Evolutionary conservation across 23 tunicate genomes (phyloP).

Genomic region (Styela plicata): DNA sequence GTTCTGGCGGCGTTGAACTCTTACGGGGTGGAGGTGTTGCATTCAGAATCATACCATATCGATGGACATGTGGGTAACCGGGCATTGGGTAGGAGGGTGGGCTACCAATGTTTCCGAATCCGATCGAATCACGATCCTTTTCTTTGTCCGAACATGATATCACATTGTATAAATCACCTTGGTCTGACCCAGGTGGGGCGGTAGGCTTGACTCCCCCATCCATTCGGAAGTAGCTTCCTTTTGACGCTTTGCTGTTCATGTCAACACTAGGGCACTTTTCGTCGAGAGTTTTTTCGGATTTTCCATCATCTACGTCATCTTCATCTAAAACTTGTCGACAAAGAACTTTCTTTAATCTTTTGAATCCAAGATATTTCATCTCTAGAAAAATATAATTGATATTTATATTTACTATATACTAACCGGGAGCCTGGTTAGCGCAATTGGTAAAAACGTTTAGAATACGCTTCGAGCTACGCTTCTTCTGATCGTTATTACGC

Average conservation of each 20-base stretch:
- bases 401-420: no score
- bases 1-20: background rate
- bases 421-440: no score
- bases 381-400: constrained; percentile 1
- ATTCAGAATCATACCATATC: constrained; percentile 21
- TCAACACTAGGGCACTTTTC: background rate
- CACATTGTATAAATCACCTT: constrained; percentile 1
- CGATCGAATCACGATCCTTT: constrained; percentile 10
- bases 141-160: background rate
- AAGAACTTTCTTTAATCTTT: background rate
- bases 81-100: constrained; percentile 21
- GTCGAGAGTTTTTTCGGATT: background rate
- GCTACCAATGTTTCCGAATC: constrained; percentile 11
- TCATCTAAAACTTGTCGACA: background rate
- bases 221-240: background rate
- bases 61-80: constrained; percentile 16
- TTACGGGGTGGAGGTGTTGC: background rate
- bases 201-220: background rate
- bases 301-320: background rate
- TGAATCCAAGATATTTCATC: constrained; percentile 33
- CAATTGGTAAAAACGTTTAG: no score
- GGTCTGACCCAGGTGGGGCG: background rate
- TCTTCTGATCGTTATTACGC: no score
- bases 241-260: background rate
- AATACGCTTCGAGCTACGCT: no score